Evolutionary conservation across 2,888 invertebrate genomes (phyloP), one percentile per base, ranked within the genome.

Genomic region (Nemotelus nigrinus): DNA sequence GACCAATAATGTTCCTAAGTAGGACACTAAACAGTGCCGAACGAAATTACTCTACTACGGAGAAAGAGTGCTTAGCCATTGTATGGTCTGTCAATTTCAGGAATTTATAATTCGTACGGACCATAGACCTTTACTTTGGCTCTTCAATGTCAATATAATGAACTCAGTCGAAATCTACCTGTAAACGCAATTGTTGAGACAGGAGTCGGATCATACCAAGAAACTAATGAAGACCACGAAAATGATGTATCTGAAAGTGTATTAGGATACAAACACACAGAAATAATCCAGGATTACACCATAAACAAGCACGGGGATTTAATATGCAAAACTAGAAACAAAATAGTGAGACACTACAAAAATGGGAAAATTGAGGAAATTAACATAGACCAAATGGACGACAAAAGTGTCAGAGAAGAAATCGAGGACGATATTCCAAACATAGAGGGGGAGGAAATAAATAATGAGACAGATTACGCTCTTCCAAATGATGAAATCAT

Each of bases 11-110:
- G 44, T 64, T 43, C n/a, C 43, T 64, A 44, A 43, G 43, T 39
- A 64, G 64, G n/a, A 43, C 44, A n/a, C n/a, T 64, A n/a, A 64
- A 64, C n/a, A 39, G n/a, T 4, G 64, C 64, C 3, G 64, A 64
- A 41, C 39, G 41, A 44, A 64, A 64, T 41, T 64, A 64, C n/a
- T 64, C 64, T 7, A 44, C 44, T n/a, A 64, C 64, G 44, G 64
- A 64, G 43, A 64, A 64, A n/a, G 64, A 64, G 64, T 64, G 64
- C 44, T 64, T 64, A 64, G 39, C 64, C 3, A 64, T 64, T 5
- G 64, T 64, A 3, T 64, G 64, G 64, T 39, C 64, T 41, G 64
- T 64, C 41, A 64, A 64, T 41, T 43, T n/a, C n/a, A n/a, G n/a
- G n/a, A n/a, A n/a, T n/a, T n/a, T n/a, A n/a, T n/a, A n/a, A n/a